Evolutionary conservation across 2,888 invertebrate genomes (phyloP).

Genomic region (Protonemura montana): DNA sequence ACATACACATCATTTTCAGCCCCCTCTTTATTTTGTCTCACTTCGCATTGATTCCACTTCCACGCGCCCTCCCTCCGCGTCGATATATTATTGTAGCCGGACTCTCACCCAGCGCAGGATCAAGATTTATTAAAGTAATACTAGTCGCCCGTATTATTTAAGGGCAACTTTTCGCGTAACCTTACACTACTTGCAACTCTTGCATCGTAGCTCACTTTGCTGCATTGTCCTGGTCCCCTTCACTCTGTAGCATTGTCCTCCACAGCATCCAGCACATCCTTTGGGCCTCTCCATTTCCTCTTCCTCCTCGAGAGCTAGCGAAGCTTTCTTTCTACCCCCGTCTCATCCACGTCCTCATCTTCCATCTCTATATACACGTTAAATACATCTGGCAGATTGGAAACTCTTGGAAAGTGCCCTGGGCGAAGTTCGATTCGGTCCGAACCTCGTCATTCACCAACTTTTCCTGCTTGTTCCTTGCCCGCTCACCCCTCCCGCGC

Average conservation of each 20-base stretch:
- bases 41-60: slow-evolving; percentile 20
- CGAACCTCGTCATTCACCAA: slow-evolving; percentile 37
- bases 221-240: slow-evolving; percentile 36
- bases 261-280: slow-evolving; percentile 32
- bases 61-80: background rate
- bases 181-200: slow-evolving; percentile 40
- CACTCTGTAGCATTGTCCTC: slow-evolving; percentile 33
- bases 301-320: slow-evolving; percentile 25
- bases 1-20: background rate
- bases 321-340: slow-evolving; percentile 16
- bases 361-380: slow-evolving; percentile 43
- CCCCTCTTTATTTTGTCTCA: slow-evolving; percentile 17
- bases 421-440: slow-evolving; percentile 35
- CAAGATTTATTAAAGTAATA: slow-evolving; percentile 39
- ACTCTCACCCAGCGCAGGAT: background rate
- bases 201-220: slow-evolving; percentile 22
- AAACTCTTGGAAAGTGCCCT: slow-evolving; percentile 40
- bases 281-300: slow-evolving; percentile 39
- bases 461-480: slow-evolving; percentile 35
- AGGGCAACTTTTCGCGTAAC: slow-evolving; percentile 36
- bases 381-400: slow-evolving; percentile 46
- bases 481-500: background rate
- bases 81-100: slow-evolving; percentile 16
- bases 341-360: slow-evolving; percentile 28
- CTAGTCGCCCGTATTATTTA: slow-evolving; percentile 32